phyloP scores from a whole-genome alignment of 2,113 vertebrate species.

The Xiphorhynchus elegans region DNA sequence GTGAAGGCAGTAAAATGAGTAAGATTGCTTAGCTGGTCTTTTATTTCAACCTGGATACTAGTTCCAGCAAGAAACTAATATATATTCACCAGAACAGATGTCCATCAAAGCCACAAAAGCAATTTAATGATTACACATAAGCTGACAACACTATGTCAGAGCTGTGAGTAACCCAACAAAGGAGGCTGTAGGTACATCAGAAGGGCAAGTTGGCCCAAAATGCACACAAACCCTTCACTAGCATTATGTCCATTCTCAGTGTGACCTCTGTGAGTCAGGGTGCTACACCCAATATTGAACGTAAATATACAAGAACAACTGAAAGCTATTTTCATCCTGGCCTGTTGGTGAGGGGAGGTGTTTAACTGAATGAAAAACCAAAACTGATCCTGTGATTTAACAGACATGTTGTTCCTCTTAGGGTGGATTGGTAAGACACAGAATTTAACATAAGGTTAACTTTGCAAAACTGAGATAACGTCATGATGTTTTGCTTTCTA shows the following conservation, averaged over 20 bases:
- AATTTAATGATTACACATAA: background rate
- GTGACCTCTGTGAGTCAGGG: background rate
- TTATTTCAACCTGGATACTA: background rate
- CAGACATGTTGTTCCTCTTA: background rate
- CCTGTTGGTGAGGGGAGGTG: background rate
- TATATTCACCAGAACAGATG: background rate
- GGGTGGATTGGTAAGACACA: background rate
- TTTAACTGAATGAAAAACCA: background rate
- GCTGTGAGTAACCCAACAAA: background rate
- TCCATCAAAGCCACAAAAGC: background rate
- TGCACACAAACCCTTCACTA: fast-evolving
- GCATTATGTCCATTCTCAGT: background rate
- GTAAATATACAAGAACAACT: fast-evolving
- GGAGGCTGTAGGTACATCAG: background rate
- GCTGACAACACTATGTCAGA: background rate
- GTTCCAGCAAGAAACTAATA: background rate
- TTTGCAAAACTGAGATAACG: background rate
- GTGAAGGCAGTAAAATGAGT: background rate
- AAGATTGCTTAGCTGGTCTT: background rate
- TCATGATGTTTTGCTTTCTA: background rate
- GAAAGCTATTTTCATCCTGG: background rate
- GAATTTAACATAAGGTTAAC: background rate
- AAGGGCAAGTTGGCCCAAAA: background rate
- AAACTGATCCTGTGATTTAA: background rate
- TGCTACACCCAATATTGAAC: background rate